phyloP scores from a whole-genome alignment of 2,797 vertebrate species.

The Denticeps clupeoides region DNA sequence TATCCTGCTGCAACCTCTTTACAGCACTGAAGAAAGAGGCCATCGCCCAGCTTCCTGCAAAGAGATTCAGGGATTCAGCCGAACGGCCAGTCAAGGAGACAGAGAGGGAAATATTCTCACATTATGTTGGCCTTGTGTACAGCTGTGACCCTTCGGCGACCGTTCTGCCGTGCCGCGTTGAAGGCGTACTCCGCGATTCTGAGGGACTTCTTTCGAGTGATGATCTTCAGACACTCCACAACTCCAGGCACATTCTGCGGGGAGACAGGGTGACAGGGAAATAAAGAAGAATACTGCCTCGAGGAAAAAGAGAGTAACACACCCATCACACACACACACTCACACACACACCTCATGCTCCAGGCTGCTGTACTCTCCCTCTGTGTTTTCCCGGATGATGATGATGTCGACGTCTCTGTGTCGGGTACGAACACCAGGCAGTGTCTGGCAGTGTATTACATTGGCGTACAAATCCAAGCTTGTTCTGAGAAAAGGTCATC shows the following conservation, averaged over 20 bases:
- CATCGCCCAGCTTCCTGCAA: constrained; percentile 71
- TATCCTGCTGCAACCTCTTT: constrained; percentile 68
- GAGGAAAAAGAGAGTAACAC: too few relatives aligned
- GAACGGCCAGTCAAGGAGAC: too few relatives aligned
- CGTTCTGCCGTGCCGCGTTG: constrained; percentile 56
- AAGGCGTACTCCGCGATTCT: constrained; percentile 77
- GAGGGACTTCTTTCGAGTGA: constrained; percentile 67
- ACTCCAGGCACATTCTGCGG: constrained; percentile 68
- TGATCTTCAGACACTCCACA: constrained; percentile 80
- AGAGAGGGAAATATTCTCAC: constrained; percentile 33
- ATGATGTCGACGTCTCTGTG: constrained; percentile 72
- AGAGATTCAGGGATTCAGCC: too few relatives aligned
- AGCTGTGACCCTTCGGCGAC: constrained; percentile 64
- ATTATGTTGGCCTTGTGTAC: constrained; percentile 86
- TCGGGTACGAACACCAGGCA: constrained; percentile 67
- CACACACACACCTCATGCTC: constrained; percentile 42
- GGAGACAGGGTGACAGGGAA: neutral
- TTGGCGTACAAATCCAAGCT: constrained; percentile 75
- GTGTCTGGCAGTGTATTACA: constrained; percentile 74
- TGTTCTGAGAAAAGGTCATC: constrained; percentile 48
- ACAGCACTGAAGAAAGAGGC: constrained; percentile 77
- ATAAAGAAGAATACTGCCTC: neutral
- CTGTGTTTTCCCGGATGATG: constrained; percentile 77
- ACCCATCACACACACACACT: neutral
- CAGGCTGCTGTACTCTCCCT: constrained; percentile 56